Evolutionary conservation across 2,888 invertebrate species (phyloP).

Genomic region (Lepas anatifera): DNA sequence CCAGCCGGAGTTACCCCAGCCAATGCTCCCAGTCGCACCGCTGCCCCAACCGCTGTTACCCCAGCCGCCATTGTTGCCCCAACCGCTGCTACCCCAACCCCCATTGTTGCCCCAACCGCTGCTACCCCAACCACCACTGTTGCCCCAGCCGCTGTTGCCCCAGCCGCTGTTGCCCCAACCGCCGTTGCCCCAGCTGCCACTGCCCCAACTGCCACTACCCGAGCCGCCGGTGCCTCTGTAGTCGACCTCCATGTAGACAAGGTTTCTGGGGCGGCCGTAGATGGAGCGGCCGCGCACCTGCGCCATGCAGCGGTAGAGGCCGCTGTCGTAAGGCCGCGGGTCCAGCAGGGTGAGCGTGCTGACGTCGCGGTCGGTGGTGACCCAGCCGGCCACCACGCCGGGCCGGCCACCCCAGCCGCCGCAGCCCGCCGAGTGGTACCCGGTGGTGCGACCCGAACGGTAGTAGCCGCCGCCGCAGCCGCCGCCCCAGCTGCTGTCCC

Average conservation of each 20-base stretch:
- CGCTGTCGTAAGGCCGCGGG: neutral
- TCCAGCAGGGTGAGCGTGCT: neutral
- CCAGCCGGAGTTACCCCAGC: neutral
- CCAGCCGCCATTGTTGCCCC: neutral
- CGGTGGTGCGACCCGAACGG: neutral
- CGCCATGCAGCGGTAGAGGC: neutral
- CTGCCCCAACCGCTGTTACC: too few relatives aligned
- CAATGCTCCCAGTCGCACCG: too few relatives aligned
- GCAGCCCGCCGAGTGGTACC: neutral
- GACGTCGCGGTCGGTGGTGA: neutral
- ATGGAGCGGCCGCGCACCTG: neutral
- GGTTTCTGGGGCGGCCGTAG: neutral
- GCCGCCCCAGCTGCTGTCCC: neutral
- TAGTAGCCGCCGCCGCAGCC: neutral
- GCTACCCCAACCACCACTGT: neutral
- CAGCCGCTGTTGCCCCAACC: neutral
- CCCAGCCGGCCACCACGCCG: conserved; percentile 1
- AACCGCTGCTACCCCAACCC: neutral
- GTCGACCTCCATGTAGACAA: conserved; percentile 4
- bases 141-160: neutral
- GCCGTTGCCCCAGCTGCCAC: neutral
- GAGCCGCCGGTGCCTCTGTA: neutral
- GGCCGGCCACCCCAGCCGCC: neutral
- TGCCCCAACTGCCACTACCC: neutral
- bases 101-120: too few relatives aligned